Base-by-base conservation (phyloP, 2,888 invertebrate species). In the Fragum fragum region DNA sequence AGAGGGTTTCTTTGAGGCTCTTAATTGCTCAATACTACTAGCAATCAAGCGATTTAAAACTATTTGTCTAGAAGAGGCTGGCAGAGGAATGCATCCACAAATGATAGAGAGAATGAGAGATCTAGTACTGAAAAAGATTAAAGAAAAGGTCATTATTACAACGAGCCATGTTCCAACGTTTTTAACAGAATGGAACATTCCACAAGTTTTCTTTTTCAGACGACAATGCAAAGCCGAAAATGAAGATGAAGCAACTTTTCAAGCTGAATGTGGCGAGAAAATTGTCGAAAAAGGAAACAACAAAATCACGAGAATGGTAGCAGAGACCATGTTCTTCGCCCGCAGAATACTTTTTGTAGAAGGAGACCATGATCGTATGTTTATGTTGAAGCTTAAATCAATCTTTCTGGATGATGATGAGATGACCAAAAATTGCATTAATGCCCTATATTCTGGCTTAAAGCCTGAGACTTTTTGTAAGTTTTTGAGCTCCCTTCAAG, bases 11-110 rank as follows among this genome's bases (percentile, higher is more conserved):
- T 14, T 83, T 5, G 86, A 83, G 61, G 86, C 86, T 1, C 77
- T 76, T 36, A 39, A 78, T 23, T 73, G 74, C 26, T 76, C 84
- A 6, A 59, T 86, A 21, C 26, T 86, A 11, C 47, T 86, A 26
- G 66, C 81, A 6, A 18, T 72, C 14, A 72, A 52, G 32, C 1
- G 28, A 1, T 81, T 77, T 36, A 63, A 66, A 21, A 83, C 86
- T 2, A 73, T 86, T 11, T 52, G 63, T 42, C 63, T 79, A 7
- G 82, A 85, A 68, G 85, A 85, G 23, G 74, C 77, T 1, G 86
- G 79, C 16, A 73, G 70, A 39, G 83, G 86, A 7, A 86, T 86
- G 86, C 86, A 86, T 61, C 83, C 83, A 0, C 86, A 86, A 55
- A 77, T 86, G 70, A 66, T 81, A 2, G 81, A 81, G 39, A 66